Evolutionary conservation across 1,140 invertebrate genomes (phyloP), one percentile per base, ranked within the genome.

Genomic region (Cydia splendana): DNA sequence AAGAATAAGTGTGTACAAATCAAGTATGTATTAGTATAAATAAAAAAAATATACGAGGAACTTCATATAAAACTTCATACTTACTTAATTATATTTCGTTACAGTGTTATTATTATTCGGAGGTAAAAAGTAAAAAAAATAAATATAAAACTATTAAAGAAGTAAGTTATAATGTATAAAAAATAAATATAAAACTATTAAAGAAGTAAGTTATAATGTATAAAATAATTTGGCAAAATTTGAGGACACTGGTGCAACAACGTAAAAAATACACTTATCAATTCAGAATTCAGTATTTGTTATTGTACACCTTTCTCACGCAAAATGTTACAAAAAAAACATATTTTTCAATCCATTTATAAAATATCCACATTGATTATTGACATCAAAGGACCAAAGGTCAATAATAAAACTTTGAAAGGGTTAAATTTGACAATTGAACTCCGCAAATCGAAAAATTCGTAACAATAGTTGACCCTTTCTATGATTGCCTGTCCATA

Each of bases 381-480:
- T 62, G 30, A 71, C 38, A 71, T 71, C n/a, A 71, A 38, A 71
- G n/a, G 18, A 10, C 30, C 30, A 45, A 71, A 42, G 67, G 67
- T 71, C 67, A 71, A 42, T 38, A 71, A 71, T 71, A 71, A 90
- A 81, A 77, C 75, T 73, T 82, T 79, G 65, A 76, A 83, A 84
- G 80, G 78, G 81, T 82, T 82, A 79, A 88, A 83, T 76, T 67
- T 62, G 71, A 82, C 85, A 88, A 87, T 87, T 82, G 76, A 82
- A 77, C 79, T 85, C 82, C 82, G 75, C 78, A 74, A 84, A 79
- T 18, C 30, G 83, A 85, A 84, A 84, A 84, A 62, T 18, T n/a
- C 75, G 73, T 65, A 82, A 85, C 84, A 84, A 86, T 79, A 79
- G 74, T 77, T 92, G 90, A 92, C 90, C 89, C 88, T 90, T 92